Evolutionary conservation across 2,113 vertebrate species (phyloP).

Genomic region (Siphamia tubifer): DNA sequence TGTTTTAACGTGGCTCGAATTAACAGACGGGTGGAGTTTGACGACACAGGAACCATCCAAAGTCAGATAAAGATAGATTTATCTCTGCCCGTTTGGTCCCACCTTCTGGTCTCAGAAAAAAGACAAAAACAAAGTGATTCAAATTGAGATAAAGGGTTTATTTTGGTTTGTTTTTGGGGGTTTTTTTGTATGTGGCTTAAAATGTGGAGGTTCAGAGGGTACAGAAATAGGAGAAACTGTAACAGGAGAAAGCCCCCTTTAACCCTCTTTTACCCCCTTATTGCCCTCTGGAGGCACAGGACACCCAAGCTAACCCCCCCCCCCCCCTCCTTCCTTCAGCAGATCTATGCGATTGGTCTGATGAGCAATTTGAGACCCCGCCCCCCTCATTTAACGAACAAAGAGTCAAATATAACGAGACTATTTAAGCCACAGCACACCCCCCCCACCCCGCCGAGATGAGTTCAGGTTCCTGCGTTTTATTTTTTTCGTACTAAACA

Average conservation of each 20-base stretch:
- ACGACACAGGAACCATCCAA: background rate
- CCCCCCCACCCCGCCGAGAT: too few species aligned
- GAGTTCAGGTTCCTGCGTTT: background rate
- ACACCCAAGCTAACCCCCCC: background rate
- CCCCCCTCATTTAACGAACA: slow-evolving; percentile 4
- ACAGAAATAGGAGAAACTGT: too few species aligned
- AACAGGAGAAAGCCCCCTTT: background rate
- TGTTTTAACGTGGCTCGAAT: too few species aligned
- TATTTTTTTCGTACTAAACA: slow-evolving; percentile 20
- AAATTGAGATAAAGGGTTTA: too few species aligned
- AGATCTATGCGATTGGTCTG: too few species aligned
- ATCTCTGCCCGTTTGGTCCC: background rate
- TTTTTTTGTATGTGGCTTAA: background rate
- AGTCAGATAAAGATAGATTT: background rate
- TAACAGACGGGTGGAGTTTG: background rate
- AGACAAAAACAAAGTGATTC: background rate
- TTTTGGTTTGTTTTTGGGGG: background rate
- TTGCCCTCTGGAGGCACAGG: background rate
- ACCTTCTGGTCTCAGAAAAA: slow-evolving; percentile 7
- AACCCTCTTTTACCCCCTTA: background rate
- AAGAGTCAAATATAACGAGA: slow-evolving; percentile 25
- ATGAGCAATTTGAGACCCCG: slow-evolving; percentile 18
- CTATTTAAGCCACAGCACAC: slow-evolving; percentile 1
- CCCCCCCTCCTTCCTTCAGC: background rate
- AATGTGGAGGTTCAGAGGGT: background rate